Base-by-base conservation (phyloP, 1,140 invertebrate species). In the Pogonomyrmex barbatus region DNA sequence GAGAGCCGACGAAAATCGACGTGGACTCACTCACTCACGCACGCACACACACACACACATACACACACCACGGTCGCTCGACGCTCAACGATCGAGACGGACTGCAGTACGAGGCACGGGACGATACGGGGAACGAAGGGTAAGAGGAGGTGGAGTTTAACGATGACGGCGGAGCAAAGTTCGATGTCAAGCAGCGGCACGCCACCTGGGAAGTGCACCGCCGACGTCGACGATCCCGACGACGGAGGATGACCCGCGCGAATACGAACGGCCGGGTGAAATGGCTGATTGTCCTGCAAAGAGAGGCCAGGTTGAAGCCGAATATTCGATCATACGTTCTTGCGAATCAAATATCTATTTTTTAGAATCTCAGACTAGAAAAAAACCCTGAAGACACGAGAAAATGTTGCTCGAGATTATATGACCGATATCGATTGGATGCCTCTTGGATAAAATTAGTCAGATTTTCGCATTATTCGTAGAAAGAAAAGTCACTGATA, bases 171-270 rank as follows among this genome's bases (percentile, higher is more conserved):
- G 71, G 4, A 4, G 10, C 45, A 33, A 42, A 67, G 60, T 67
- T 79, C 62, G 62, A 65, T 79, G 24, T 10, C 58, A 67, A 65
- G 76, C n/a, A 2, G 4, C n/a, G 4, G 4, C 60, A 47, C 76
- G 76, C 58, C 58, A 79, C 58, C 58, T 67, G 62, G 42, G 24
- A 12, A 47, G 24, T 30, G 68, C 68, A 30, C 9, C 14, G 47
- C 3, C 17, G 63, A 67, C 17, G 63, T 73, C 47, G 47, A 33
- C 6, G 70, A 73, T 73, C 36, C 9, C 8, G 56, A 17, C 4
- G 8, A 33, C 30, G 45, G 42, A 79, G 36, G n/a, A 42, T 45
- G 54, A 24, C 30, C 54, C 58, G 58, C 62, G 73, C 54, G 36
- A 76, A 76, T 76, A 76, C 3, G 39, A 76, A 52, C 30, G 1